A percentile compares a stretch with the other conserved stretches of the same genome.
These are phyloP conservation scores for Enteromius argenteus DNA, from an alignment of 2,797 vertebrate genomes.

Conservation along the genomic window DNA sequence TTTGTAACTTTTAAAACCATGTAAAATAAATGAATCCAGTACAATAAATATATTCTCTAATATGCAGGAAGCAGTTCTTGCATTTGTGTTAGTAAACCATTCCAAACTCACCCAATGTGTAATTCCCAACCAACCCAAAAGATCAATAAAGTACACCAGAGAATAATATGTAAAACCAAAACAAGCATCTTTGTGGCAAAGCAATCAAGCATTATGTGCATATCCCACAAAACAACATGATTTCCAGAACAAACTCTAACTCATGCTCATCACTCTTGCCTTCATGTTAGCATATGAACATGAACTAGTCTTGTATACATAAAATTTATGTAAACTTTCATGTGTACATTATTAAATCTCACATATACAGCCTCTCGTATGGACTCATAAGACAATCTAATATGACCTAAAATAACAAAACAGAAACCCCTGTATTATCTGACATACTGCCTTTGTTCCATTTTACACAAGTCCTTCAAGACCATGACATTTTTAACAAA, in stretches of 20 bases:
- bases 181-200: neutral
- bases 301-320: neutral
- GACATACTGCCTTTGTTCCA: neutral
- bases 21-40: neutral
- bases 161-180: neutral
- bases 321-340: neutral
- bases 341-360: neutral
- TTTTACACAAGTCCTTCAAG: neutral
- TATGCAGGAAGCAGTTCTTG: neutral
- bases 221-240: neutral
- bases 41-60: neutral
- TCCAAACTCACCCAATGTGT: constrained; percentile 8
- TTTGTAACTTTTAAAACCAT: neutral
- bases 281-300: neutral
- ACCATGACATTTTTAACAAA: neutral
- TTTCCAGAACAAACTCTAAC: neutral
- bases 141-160: neutral
- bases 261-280: neutral
- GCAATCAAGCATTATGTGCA: neutral
- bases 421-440: neutral
- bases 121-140: neutral
- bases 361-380: neutral
- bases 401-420: neutral
- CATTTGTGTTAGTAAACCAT: neutral
- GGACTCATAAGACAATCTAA: neutral